Evolutionary conservation across 53 echinoderm and acorn worm genomes (phyloP).

Genomic region (Holothuria scabra): DNA sequence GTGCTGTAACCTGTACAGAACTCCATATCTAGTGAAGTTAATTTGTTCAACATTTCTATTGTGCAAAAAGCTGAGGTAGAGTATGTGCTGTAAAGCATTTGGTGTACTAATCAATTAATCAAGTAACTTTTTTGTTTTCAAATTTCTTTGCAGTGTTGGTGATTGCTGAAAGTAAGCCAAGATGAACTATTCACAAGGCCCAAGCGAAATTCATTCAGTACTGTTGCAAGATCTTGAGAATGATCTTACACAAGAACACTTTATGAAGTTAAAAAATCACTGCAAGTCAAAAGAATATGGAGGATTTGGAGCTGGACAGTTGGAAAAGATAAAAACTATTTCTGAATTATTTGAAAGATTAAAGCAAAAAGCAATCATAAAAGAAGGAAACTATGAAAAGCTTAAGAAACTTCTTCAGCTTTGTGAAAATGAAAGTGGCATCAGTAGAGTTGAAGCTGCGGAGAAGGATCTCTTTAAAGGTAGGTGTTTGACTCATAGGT

Average conservation of each 20-base stretch:
- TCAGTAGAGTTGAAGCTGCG: not conserved
- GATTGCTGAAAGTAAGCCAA: not conserved
- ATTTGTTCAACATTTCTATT: too few species aligned
- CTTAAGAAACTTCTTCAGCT: not conserved
- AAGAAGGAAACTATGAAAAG: conserved; percentile 22
- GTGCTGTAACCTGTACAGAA: too few species aligned
- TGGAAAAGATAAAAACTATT: conserved; percentile 27
- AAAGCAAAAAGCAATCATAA: conserved; percentile 23
- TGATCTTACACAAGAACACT: not conserved
- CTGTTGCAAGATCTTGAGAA: conserved; percentile 11
- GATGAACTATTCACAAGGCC: not conserved
- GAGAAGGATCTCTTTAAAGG: not conserved
- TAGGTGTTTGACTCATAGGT: not conserved
- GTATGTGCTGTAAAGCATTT: too few species aligned
- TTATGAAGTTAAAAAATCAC: not conserved
- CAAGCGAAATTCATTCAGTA: not conserved
- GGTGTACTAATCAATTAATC: too few species aligned
- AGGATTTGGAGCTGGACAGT: conserved; percentile 3
- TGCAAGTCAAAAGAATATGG: not conserved
- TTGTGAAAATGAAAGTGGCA: not conserved
- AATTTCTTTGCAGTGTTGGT: too few species aligned
- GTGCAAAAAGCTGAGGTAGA: too few species aligned
- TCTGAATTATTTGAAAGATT: not conserved
- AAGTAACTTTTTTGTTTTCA: too few species aligned
- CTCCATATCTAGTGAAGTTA: too few species aligned